phyloP scores from a whole-genome alignment of 2,888 invertebrate species.

The Rhagophthalmus giganteus region DNA sequence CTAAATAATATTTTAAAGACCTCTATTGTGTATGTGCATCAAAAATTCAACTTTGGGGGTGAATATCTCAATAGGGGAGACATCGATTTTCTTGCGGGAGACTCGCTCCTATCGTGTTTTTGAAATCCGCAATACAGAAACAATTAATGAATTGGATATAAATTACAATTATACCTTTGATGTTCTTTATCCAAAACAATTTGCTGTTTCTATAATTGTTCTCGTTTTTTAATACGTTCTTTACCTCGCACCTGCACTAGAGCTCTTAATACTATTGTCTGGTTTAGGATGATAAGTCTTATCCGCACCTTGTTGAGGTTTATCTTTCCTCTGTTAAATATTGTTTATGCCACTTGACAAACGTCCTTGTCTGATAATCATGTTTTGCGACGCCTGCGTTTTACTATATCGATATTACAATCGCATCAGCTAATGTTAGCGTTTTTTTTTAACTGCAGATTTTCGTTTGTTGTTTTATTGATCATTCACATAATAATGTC shows the following conservation, averaged over 20 bases:
- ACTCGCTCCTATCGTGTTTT: constrained; percentile 27
- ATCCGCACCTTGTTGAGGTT: neutral
- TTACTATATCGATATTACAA: constrained; percentile 18
- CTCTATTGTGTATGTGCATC: too few species aligned
- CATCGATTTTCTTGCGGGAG: neutral
- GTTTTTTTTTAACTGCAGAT: constrained; percentile 33
- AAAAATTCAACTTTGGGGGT: too few species aligned
- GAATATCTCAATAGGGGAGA: too few species aligned
- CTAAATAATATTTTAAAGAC: too few species aligned
- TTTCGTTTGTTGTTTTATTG: constrained; percentile 34
- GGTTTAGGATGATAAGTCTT: neutral
- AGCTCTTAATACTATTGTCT: too few species aligned
- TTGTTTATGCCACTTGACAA: too few species aligned
- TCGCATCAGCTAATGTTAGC: constrained; percentile 33
- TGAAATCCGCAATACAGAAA: neutral
- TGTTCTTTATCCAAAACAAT: too few species aligned
- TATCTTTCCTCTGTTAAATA: neutral
- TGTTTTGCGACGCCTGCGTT: neutral
- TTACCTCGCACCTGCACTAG: neutral
- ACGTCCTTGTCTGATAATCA: neutral
- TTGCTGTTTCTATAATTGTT: too few species aligned
- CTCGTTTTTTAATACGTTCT: too few species aligned
- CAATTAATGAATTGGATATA: too few species aligned
- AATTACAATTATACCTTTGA: too few species aligned
- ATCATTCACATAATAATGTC: constrained; percentile 40